Evolutionary conservation across 1,140 invertebrate genomes (phyloP), one percentile per base, ranked within the genome.

Genomic region (Tetraneura akinire): DNA sequence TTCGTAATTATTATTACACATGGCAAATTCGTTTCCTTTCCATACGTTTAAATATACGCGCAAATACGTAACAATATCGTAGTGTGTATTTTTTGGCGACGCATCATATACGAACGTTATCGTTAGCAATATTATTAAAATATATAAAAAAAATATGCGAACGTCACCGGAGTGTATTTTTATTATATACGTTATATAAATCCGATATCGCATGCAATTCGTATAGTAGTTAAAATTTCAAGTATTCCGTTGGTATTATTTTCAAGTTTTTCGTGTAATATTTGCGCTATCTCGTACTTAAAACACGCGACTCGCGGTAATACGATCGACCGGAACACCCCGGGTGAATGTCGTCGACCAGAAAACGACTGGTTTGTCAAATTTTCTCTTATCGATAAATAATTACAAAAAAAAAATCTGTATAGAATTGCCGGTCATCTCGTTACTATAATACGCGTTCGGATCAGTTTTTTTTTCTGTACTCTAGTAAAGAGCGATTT

Each of bases 121-220:
- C 18, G 16, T 37, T n/a, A n/a, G 37, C 1, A 64, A 62, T 37
- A n/a, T 14, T 18, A 64, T n/a, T 2, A 18, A 18, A 18, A 64
- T 64, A n/a, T n/a, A n/a, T 37, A 42, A 42, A 18, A 37, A 37
- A n/a, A 64, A 37, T 64, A 64, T 66, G n/a, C 32, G 62, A 21
- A 66, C 62, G 62, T 21, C 37, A n/a, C 42, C n/a, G 62, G n/a
- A 13, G 21, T 21, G 14, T 23, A 66, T 66, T 42, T 13, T n/a
- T n/a, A n/a, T n/a, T n/a, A n/a, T n/a, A n/a, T 13, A 66, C 4
- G 37, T 5, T 21, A 21, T 21, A 66, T 64, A 45, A 66, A 42
- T 66, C 62, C 11, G 32, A 18, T 29, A 57, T 13, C 3, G 55
- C 23, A 16, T 23, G 18, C 8, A 37, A 9, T 37, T 64, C n/a